Evolutionary conservation across 2,113 vertebrate species (phyloP), one percentile per base, ranked within the genome.

Genomic region (Archocentrus centrarchus): DNA sequence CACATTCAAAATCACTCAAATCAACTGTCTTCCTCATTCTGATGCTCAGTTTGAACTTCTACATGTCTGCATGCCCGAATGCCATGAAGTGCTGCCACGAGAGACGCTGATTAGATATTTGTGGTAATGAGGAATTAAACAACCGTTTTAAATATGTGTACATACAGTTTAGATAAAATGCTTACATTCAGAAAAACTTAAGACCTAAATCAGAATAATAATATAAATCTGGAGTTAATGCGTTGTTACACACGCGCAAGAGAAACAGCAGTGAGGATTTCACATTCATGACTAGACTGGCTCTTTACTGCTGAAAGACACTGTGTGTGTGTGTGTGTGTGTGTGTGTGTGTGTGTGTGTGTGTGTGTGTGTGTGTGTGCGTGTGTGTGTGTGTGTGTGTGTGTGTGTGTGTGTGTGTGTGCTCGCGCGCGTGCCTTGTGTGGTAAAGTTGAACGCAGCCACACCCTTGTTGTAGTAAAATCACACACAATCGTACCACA

Each of bases 401-500:
- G 15, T 59, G 59, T 27, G n/a, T n/a, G n/a, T n/a, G n/a, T n/a
- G n/a, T n/a, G n/a, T n/a, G n/a, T n/a, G n/a, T n/a, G n/a, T 18
- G 37, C 20, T 24, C 30, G 41, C 53, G 39, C 57, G 27, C n/a
- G 24, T 24, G 62, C 11, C 24, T 5, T 58, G 70, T 87, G 77
- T 35, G 58, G 55, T 70, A 22, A 80, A 62, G 37, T 20, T 20
- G 47, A 83, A 73, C 47, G 8, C 47, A 53, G 78, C 79, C 89
- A 77, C 87, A 80, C 90, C 90, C 90, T 83, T 78, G 61, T 80
- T 4, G 37, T 88, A 88, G 85, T 89, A 88, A 92, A 92, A 80
- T 88, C 68, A 82, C 70, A 82, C 68, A 81, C 47, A 70, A 79
- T 84, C 22, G 5, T 22, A 10, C 79, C 30, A 2, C 86, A 91